Evolutionary conservation across 92 coral and sea anemone genomes (phyloP).

Genomic region (Epizoanthus stellaris): DNA sequence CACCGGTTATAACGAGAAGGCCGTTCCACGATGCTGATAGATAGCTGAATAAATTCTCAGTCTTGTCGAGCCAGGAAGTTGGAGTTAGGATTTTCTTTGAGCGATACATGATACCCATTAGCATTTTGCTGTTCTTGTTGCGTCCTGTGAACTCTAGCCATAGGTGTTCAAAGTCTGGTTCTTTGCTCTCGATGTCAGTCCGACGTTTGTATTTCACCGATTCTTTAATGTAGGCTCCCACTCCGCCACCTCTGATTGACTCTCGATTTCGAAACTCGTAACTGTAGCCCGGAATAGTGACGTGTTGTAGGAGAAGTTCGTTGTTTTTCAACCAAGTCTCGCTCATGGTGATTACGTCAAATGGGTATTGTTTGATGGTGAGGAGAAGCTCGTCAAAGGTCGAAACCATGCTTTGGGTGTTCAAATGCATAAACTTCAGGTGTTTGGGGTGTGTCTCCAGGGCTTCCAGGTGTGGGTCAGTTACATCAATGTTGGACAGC

Average conservation of each 20-base stretch:
- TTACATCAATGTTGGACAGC: background rate
- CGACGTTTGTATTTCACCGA: conserved; percentile 9
- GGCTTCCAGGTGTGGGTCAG: conserved; percentile 26
- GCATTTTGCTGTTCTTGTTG: conserved; percentile 39
- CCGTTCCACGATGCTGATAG: conserved; percentile 26
- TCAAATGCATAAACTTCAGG: conserved; percentile 24
- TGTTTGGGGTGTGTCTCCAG: conserved; percentile 29
- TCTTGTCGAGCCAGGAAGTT: conserved; percentile 25
- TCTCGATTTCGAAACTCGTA: conserved; percentile 40
- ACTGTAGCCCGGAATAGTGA: conserved; percentile 21
- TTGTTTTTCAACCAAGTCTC: conserved; percentile 36
- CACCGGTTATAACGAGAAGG: conserved; percentile 10
- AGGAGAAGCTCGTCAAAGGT: conserved; percentile 1
- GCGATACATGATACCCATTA: conserved; percentile 31
- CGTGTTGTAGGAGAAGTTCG: conserved; percentile 1
- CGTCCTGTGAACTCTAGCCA: conserved; percentile 20
- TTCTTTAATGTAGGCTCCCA: background rate
- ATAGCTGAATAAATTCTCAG: conserved; percentile 8
- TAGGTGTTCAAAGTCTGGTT: conserved; percentile 20
- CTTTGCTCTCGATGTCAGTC: conserved; percentile 14
- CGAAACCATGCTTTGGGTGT: background rate
- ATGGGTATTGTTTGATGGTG: conserved; percentile 26
- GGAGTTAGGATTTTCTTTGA: conserved; percentile 16
- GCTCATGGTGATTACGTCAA: conserved; percentile 40
- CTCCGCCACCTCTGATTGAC: conserved; percentile 32